Conservation (phyloP, 2,888 invertebrate genomes). For the Frankliniella intonsa region DNA sequence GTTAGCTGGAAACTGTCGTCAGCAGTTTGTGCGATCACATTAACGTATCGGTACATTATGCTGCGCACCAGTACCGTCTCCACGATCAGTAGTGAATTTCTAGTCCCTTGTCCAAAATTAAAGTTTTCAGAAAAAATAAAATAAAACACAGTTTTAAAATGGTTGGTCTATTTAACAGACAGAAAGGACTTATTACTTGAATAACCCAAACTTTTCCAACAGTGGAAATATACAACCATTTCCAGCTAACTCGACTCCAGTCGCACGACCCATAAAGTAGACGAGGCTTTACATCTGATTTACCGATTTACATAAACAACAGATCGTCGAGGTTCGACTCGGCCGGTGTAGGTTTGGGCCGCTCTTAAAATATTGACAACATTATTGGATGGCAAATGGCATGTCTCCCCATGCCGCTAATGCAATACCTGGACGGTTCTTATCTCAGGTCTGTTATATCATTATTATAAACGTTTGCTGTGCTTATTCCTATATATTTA, state of each 20-base stretch:
- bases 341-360: not conserved
- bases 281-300: not conserved
- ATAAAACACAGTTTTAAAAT: too few relatives aligned
- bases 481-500: not conserved
- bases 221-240: not conserved
- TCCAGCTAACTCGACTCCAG: not conserved
- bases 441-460: not conserved
- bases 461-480: not conserved
- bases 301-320: not conserved
- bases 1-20: not conserved
- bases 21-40: not conserved
- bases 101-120: too few relatives aligned
- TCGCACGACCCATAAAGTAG: too few relatives aligned
- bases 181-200: too few relatives aligned
- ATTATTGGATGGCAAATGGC: constrained; percentile 7
- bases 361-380: constrained; percentile 14
- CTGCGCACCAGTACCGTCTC: too few relatives aligned
- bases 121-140: too few relatives aligned
- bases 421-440: constrained; percentile 13
- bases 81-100: too few relatives aligned
- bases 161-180: too few relatives aligned
- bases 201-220: too few relatives aligned
- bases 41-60: not conserved
- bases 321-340: too few relatives aligned
- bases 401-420: not conserved